Conservation (phyloP, 2,113 vertebrate genomes). For the Aspiorhynchus laticeps region DNA sequence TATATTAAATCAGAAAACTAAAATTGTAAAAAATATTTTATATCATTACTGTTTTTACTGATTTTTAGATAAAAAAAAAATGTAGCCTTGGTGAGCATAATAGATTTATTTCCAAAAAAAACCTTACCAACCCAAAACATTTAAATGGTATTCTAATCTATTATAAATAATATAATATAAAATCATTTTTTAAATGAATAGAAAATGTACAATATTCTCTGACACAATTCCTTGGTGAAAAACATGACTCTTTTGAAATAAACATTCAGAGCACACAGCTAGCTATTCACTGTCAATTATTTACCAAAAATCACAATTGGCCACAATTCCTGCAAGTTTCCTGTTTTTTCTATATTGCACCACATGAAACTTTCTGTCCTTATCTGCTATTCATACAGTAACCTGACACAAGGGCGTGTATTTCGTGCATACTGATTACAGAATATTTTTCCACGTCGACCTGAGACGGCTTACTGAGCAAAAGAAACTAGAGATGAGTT, state of each 20-base stretch:
- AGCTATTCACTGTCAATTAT: neutral
- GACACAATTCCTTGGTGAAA: neutral
- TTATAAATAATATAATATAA: neutral
- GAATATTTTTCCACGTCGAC: constrained; percentile 66
- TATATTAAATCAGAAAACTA: neutral
- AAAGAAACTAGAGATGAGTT: constrained; percentile 73
- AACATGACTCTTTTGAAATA: neutral
- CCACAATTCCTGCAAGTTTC: neutral
- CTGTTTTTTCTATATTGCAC: neutral
- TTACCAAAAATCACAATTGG: constrained; percentile 6
- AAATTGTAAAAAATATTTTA: neutral
- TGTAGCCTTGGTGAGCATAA: neutral
- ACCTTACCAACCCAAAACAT: too few species aligned
- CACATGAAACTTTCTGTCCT: neutral
- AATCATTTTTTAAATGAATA: neutral
- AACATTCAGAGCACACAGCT: neutral
- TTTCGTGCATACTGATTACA: constrained; percentile 47
- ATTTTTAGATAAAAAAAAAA: neutral
- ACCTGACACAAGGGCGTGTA: constrained; percentile 46
- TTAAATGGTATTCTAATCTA: neutral
- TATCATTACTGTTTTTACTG: neutral
- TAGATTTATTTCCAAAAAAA: too few species aligned
- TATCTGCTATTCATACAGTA: constrained; percentile 37
- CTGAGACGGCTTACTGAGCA: constrained; percentile 68
- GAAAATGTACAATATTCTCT: neutral